Evolutionary conservation across 2,797 vertebrate genomes (phyloP).

Genomic region (Mallotus villosus): DNA sequence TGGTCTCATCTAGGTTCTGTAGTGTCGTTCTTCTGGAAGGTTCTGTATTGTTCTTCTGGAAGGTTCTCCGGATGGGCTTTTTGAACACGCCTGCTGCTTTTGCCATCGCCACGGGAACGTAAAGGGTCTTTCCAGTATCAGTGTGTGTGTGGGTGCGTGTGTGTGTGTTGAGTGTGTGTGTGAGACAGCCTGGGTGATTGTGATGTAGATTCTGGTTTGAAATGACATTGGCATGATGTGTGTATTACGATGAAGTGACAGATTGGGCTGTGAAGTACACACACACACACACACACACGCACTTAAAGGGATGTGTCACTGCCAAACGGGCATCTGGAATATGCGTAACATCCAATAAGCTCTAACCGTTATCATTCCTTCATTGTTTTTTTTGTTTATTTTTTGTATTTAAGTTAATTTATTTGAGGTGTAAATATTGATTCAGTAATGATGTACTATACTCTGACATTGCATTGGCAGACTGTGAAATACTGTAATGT

Average conservation of each 20-base stretch:
- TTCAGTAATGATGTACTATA: slow-evolving; percentile 64
- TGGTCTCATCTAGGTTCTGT: slow-evolving; percentile 13
- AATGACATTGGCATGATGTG: slow-evolving; percentile 10
- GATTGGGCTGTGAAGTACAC: slow-evolving; percentile 36
- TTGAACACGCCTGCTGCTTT: slow-evolving; percentile 53
- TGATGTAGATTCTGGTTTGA: not conserved
- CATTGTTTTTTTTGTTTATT: slow-evolving; percentile 22
- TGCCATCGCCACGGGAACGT: slow-evolving; percentile 23
- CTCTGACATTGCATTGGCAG: slow-evolving; percentile 62
- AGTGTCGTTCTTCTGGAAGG: slow-evolving; percentile 2
- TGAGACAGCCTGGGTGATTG: not conserved
- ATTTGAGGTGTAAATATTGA: slow-evolving; percentile 79
- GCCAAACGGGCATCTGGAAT: slow-evolving; percentile 36
- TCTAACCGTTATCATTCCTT: slow-evolving; percentile 42
- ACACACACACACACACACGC: not conserved
- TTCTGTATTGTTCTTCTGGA: slow-evolving; percentile 7
- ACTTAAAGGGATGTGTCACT: slow-evolving; percentile 23
- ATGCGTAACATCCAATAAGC: slow-evolving; percentile 52
- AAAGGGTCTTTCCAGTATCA: not conserved
- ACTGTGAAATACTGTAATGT: slow-evolving; percentile 67
- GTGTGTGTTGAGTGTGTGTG: not conserved
- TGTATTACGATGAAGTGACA: slow-evolving; percentile 30
- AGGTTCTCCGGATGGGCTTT: slow-evolving; percentile 36
- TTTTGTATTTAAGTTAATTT: slow-evolving; percentile 62
- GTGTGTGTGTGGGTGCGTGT: not conserved